These are phyloP conservation scores for Drosophila baimaii DNA, from an alignment of 1,140 invertebrate genomes.

Conservation along the genomic window DNA sequence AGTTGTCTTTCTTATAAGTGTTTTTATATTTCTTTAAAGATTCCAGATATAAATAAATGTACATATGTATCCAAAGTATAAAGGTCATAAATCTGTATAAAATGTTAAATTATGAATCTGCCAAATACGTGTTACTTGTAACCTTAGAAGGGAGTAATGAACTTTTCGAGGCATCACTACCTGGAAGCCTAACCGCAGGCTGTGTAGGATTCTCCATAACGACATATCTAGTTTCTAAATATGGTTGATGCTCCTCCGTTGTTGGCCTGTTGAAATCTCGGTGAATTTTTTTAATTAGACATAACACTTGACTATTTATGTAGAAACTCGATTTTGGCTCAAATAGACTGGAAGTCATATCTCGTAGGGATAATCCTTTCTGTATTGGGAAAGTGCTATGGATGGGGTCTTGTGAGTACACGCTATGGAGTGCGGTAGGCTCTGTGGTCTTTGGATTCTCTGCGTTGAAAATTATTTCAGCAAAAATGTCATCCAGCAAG, in stretches of 20 bases:
- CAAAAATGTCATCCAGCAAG: constrained; percentile 60
- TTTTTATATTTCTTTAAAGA: too few relatives aligned
- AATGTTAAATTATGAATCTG: too few relatives aligned
- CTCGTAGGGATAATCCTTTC: not conserved
- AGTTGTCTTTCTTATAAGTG: too few relatives aligned
- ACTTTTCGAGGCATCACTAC: too few relatives aligned
- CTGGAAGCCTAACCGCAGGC: too few relatives aligned
- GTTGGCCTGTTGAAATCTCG: rapidly evolving
- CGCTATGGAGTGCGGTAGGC: rapidly evolving
- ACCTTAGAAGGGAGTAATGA: too few relatives aligned
- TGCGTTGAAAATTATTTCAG: constrained; percentile 5
- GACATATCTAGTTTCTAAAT: not conserved
- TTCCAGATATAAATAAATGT: not conserved
- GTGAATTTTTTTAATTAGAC: constrained; percentile 4
- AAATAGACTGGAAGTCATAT: too few relatives aligned
- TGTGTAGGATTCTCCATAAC: constrained; percentile 1
- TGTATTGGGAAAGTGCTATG: too few relatives aligned
- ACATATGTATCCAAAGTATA: constrained; percentile 2
- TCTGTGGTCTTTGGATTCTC: not conserved
- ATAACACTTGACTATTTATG: not conserved
- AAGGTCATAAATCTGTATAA: not conserved
- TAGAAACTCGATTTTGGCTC: not conserved
- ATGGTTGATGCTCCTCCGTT: not conserved
- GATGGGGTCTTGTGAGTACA: not conserved
- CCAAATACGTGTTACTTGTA: too few relatives aligned